Base-by-base conservation (phyloP, 2,113 vertebrate genomes). In the Zingel zingel region DNA sequence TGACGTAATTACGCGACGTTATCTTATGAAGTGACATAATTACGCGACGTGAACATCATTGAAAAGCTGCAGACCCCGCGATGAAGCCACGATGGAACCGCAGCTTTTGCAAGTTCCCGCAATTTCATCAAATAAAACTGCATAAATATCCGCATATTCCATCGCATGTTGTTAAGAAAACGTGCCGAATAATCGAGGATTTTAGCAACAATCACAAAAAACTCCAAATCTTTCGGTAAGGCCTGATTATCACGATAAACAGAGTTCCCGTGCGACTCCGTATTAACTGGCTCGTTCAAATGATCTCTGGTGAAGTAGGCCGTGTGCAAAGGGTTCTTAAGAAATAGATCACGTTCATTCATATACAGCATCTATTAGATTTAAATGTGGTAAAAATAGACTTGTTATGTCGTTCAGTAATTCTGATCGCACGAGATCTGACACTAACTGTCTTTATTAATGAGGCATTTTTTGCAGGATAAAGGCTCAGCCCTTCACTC, bases 381-480 rank as follows among this genome's bases (percentile, higher is more conserved):
- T 74, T 59, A 51, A 68, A 56, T 33, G 3, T 64, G 56, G 23
- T 53, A 77, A 76, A 90, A 82, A 84, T 74, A 78, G 19, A 80
- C 64, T 73, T 70, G 50, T 76, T 81, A 79, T 57, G 13, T 77
- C 16, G n/a, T 79, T 77, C 43, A 15, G 51, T 63, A 6, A 57
- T 27, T 84, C 16, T 82, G 87, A 91, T 90, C 86, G 82, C 82
- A 85, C 62, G 23, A 56, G 1, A 71, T 56, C 23, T 19, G 54
- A 73, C 62, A 43, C 9, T 0, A 39, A 30, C n/a, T 43, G 33
- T 77, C 47, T 39, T 69, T 16, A 23, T 15, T n/a, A 11, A 47
- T 48, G 64, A 80, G 63, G 48, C 74, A 65, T 71, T 54, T 54
- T 68, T 70, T 65, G 51, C 27, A 19, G 3, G 30, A 74, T 43